phyloP scores from a whole-genome alignment of 2,797 vertebrate genomes.

The Darevskia mixta region DNA sequence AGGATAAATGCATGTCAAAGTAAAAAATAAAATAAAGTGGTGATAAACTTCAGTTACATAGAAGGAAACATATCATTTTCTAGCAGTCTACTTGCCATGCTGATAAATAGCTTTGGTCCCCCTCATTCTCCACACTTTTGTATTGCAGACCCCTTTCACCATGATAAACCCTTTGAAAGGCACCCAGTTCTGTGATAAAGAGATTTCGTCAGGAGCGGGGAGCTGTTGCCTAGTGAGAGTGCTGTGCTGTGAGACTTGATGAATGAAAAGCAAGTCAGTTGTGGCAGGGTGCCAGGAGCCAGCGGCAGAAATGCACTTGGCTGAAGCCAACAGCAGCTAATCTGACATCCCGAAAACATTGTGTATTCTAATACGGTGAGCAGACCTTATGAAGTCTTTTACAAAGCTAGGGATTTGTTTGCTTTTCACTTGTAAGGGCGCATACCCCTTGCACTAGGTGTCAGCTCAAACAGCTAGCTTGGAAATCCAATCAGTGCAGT shows the following conservation, averaged over 20 bases:
- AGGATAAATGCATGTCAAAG: constrained; percentile 52
- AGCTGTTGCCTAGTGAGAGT: constrained; percentile 77
- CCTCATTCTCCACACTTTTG: constrained; percentile 41
- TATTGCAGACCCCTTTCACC: constrained; percentile 67
- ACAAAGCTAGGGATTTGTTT: constrained; percentile 42
- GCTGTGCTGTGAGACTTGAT: constrained; percentile 78
- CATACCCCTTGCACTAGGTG: constrained; percentile 23
- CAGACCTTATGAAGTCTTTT: constrained; percentile 45
- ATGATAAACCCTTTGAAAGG: constrained; percentile 77
- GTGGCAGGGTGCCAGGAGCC: constrained; percentile 80
- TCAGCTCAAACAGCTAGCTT: constrained; percentile 43
- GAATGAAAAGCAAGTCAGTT: constrained; percentile 84
- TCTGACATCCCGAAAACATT: constrained; percentile 55
- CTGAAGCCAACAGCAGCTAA: constrained; percentile 52
- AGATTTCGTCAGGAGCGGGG: constrained; percentile 80
- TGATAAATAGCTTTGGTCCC: constrained; percentile 71
- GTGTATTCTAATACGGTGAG: constrained; percentile 44
- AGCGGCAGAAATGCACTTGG: constrained; percentile 70
- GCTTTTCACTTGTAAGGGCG: constrained; percentile 42
- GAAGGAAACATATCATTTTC: constrained; percentile 68
- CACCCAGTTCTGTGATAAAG: constrained; percentile 78
- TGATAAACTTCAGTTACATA: constrained; percentile 56
- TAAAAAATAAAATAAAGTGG: constrained; percentile 48
- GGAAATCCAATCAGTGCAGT: constrained; percentile 46
- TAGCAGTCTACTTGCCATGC: constrained; percentile 44